A percentile compares a stretch with the other conserved stretches of the same genome.
Conservation (phyloP, 2,113 vertebrate species). For the Aptenodytes patagonicus region DNA sequence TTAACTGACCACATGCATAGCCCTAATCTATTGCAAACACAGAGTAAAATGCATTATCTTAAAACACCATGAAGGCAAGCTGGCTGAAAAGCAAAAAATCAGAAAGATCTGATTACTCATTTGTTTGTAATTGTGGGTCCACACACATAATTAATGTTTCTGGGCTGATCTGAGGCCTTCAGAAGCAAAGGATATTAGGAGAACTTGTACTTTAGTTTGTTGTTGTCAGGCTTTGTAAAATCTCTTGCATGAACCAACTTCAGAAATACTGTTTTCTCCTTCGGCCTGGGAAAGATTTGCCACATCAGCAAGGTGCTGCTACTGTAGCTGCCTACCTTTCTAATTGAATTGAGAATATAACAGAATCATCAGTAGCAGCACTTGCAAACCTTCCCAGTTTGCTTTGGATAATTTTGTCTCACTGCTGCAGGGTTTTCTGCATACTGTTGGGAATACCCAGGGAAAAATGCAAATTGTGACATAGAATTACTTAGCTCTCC, state of each 20-base stretch:
- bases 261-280: slow-evolving; percentile 4
- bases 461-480: slow-evolving; percentile 41
- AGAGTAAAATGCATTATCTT: not conserved
- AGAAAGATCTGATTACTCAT: not conserved
- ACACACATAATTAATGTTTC: not conserved
- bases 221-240: not conserved
- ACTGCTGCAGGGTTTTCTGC: slow-evolving; percentile 9
- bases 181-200: not conserved
- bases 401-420: slow-evolving; percentile 35
- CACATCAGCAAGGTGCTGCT: slow-evolving; percentile 41
- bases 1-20: not conserved
- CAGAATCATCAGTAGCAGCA: slow-evolving; percentile 15
- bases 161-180: not conserved
- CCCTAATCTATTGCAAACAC: not conserved
- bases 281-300: slow-evolving; percentile 8
- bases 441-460: slow-evolving; percentile 9
- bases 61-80: not conserved
- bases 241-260: not conserved
- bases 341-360: slow-evolving; percentile 36
- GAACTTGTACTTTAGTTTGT: not conserved
- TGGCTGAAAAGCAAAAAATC: slow-evolving; percentile 13
- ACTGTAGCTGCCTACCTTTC: slow-evolving; percentile 8
- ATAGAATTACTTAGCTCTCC: not conserved
- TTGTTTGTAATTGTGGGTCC: not conserved
- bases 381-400: slow-evolving; percentile 20